phyloP scores from a whole-genome alignment of 2,797 vertebrate species.

The Melanotaenia parkinsoni region DNA sequence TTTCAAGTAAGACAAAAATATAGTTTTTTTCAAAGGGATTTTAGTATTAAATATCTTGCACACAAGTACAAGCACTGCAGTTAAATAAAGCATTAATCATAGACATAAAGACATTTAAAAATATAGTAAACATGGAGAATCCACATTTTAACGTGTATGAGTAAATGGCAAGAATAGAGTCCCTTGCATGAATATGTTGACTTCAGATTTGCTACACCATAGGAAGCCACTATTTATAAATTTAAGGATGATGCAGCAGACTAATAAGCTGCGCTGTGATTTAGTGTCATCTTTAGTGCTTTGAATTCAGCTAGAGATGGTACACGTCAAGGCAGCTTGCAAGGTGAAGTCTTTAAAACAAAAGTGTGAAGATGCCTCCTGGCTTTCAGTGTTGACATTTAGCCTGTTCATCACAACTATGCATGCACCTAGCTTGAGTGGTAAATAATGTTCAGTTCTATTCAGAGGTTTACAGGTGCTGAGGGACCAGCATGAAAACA shows the following conservation, averaged over 20 bases:
- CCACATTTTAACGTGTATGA: neutral
- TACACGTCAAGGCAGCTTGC: conserved; percentile 6
- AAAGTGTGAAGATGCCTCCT: conserved; percentile 8
- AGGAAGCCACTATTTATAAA: neutral
- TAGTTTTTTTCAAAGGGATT: neutral
- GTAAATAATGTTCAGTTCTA: conserved; percentile 20
- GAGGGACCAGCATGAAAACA: neutral
- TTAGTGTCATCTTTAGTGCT: conserved; percentile 7
- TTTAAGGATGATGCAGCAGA: neutral
- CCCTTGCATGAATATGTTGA: neutral
- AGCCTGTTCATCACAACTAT: conserved; percentile 27
- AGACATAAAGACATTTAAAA: neutral
- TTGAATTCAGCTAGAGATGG: conserved; percentile 17
- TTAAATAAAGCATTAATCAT: neutral
- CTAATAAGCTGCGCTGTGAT: conserved; percentile 8
- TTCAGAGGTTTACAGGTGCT: neutral
- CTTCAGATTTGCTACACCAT: neutral
- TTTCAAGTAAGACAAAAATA: neutral
- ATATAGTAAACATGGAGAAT: neutral
- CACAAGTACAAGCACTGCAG: neutral
- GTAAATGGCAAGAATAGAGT: neutral
- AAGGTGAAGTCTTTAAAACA: conserved; percentile 5
- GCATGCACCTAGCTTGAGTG: conserved; percentile 12
- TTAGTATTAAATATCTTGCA: neutral
- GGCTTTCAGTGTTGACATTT: conserved; percentile 10